phyloP scores from a whole-genome alignment of 2,797 vertebrate genomes.

The Peromyscus attwateri region DNA sequence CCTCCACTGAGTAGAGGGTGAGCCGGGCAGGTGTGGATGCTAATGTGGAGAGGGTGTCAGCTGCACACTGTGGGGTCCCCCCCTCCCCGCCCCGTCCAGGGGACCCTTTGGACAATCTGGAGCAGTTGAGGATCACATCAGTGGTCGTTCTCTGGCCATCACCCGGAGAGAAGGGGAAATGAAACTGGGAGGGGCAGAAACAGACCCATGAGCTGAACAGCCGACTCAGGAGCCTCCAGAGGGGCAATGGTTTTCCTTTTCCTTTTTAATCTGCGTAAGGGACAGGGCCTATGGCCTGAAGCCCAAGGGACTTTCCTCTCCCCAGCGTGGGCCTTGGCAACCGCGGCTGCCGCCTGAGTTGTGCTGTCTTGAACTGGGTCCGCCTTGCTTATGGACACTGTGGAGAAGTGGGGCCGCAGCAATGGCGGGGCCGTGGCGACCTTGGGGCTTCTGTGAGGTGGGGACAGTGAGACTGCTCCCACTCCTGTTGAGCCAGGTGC shows the following conservation, averaged over 20 bases:
- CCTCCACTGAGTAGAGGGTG: background rate
- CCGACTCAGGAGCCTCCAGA: constrained; percentile 3
- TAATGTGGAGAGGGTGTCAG: background rate
- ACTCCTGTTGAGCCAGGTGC: rapidly evolving
- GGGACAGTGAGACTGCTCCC: background rate
- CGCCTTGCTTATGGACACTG: background rate
- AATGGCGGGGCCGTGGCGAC: rapidly evolving
- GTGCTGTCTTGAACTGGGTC: rapidly evolving
- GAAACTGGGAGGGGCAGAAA: constrained; percentile 72
- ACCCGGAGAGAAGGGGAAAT: constrained; percentile 56
- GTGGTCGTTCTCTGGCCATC: background rate
- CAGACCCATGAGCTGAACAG: constrained; percentile 46
- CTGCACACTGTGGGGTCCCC: rapidly evolving
- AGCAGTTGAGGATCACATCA: background rate
- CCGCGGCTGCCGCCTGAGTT: background rate
- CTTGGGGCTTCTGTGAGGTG: rapidly evolving
- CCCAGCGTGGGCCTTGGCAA: background rate
- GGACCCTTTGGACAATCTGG: background rate
- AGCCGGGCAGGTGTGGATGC: rapidly evolving
- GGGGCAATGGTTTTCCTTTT: background rate
- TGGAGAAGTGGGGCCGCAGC: background rate
- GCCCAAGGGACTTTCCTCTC: constrained; percentile 19
- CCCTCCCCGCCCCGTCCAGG: background rate
- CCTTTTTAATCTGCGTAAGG: background rate
- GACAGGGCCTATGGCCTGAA: background rate